Conservation (phyloP, 2,888 invertebrate species). For the Eucriotettix oculatus region DNA sequence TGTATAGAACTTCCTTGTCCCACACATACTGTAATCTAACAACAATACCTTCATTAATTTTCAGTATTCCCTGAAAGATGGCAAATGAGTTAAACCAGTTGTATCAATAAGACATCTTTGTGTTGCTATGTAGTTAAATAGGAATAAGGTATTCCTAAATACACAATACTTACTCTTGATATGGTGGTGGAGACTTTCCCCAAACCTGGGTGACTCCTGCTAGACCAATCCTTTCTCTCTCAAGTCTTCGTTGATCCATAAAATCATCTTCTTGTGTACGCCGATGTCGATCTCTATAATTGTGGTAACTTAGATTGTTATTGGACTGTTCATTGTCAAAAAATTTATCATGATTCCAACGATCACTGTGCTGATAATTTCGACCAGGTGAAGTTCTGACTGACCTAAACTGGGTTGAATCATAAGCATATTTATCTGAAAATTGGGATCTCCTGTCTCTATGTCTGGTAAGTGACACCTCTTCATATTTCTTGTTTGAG, state of each 20-base stretch:
- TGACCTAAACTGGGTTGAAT: background rate
- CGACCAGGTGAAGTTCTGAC: background rate
- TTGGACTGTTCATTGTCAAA: background rate
- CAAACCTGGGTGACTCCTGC: constrained; percentile 51
- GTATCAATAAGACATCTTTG: background rate
- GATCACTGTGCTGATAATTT: background rate
- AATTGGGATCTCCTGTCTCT: too few species aligned
- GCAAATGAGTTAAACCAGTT: too few species aligned
- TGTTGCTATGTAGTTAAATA: too few species aligned
- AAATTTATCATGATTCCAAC: background rate
- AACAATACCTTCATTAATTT: too few species aligned
- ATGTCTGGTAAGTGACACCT: too few species aligned
- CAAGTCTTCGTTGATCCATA: constrained; percentile 50
- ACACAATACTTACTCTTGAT: constrained; percentile 37
- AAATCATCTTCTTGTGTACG: constrained; percentile 37
- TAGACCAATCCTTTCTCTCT: constrained; percentile 57
- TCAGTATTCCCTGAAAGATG: too few species aligned
- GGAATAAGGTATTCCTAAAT: background rate
- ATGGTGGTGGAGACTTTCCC: constrained; percentile 53
- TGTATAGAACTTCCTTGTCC: too few species aligned
- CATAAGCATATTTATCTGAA: too few species aligned
- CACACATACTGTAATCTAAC: too few species aligned
- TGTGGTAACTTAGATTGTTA: background rate
- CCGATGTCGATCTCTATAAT: constrained; percentile 9
- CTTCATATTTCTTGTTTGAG: too few species aligned